Evolutionary conservation across 2,797 vertebrate genomes (phyloP).

Genomic region (Notamacropus eugenii): DNA sequence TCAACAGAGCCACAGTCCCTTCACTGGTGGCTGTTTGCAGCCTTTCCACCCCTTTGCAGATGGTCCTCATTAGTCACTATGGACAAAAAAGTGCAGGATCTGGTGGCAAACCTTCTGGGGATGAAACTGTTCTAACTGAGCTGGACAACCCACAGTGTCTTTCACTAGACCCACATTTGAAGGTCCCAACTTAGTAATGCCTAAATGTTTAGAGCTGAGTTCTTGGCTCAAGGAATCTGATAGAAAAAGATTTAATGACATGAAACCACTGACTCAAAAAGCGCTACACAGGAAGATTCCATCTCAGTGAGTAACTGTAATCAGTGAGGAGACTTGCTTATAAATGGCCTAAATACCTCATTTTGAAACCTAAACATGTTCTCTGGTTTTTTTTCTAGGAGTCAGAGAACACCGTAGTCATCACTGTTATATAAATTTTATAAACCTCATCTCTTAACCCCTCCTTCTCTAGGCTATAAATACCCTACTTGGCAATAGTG

Average conservation of each 20-base stretch:
- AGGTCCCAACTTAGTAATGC: background rate
- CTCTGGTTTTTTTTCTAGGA: background rate
- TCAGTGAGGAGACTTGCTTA: background rate
- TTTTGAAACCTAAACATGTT: background rate
- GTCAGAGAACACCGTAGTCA: too few species aligned
- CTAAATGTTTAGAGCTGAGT: background rate
- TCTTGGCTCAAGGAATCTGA: background rate
- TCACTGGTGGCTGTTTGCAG: background rate
- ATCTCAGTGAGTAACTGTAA: too few species aligned
- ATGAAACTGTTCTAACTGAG: background rate
- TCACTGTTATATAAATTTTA: background rate
- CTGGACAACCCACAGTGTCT: background rate
- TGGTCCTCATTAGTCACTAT: background rate
- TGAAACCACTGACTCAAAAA: background rate
- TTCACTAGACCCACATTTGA: background rate
- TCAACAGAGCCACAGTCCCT: background rate
- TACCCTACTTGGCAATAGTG: background rate
- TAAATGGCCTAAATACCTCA: background rate
- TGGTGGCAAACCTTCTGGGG: background rate
- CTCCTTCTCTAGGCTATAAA: background rate
- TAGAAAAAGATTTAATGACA: background rate
- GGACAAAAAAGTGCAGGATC: background rate
- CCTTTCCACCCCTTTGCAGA: background rate
- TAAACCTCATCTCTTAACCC: background rate
- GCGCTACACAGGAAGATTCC: background rate